Base-by-base conservation (phyloP, 92 coral and sea anemone species). In the Desmophyllum pertusum region DNA sequence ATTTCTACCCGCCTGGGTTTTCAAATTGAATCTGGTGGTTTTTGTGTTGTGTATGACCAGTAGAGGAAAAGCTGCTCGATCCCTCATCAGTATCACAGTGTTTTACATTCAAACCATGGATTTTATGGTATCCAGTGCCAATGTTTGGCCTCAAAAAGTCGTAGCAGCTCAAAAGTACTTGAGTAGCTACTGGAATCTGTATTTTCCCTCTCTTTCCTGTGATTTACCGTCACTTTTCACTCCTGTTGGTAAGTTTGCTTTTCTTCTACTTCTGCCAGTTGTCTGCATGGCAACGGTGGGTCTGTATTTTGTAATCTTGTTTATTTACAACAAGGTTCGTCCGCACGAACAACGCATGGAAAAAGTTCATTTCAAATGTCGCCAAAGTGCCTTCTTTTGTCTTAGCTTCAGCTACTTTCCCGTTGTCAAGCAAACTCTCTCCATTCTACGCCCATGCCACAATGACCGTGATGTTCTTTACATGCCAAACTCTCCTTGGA, bases 391-490 rank as follows among this genome's bases (percentile, higher is more conserved):
- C 17, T 84, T 93, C 57, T 81, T 85, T 35, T 73, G 89, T 70
- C 91, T 93, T 7, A 86, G 85, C 48, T 78, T 93, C 68, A 74
- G 85, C 38, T 93, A 93, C 83, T 93, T 93, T 84, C 96, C 96
- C 38, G 80, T 93, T 50, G 93, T 91, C 27, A 83, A 89, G 55
- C 78, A 62, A 35, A 85, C 92, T 5, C 61, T 91, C 5, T 73
- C 87, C 41, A 88, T 87, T 15, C 55, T 93, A 67, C 88, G 77
- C 43, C 94, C 94, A 59, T 93, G 97, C 35, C 79, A 53, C 41
- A 57, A 46, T 45, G 91, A 88, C 51, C 81, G 61, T 1, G 76
- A 64, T 64, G 52, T 91, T 13, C 75, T 25, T 4, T 93, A 76
- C 72, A 73, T 93, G 90, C 82, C 82, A 23, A 59, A 35, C 59